Evolutionary conservation across 1,140 invertebrate genomes (phyloP), one percentile per base, ranked within the genome.

Genomic region (Orius insidiosus): DNA sequence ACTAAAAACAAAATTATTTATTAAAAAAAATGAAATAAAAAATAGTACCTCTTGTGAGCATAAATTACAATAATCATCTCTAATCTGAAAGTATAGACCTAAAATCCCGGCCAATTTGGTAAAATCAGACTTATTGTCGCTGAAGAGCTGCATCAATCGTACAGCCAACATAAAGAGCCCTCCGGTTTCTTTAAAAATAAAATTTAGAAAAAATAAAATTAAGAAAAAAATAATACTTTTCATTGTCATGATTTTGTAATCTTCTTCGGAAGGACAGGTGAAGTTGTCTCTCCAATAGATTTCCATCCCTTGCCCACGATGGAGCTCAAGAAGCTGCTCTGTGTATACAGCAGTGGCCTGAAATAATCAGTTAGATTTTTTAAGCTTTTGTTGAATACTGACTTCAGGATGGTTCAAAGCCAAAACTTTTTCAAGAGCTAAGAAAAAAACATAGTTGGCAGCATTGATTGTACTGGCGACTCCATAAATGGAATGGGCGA

Each of bases 251-350:
- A 80, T 66, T 57, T 76, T 81, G 59, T 97, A 98, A 56, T 96
- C 87, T 31, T 81, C 76, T 65, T 95, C 90, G 9, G 81, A 77
- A 4, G 93, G 93, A 64, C 93, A 97, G 1, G 74, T 74, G 62
- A 85, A 90, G 61, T 87, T 87, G 66, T 98, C 93, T 50, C 93
- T 71, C 90, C 92, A 97, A 66, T 94, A 95, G 46, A 97, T 93
- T 66, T 98, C 93, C 77, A 95, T 89, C 9, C 93, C 93, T 61
- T 98, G 93, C 1, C 93, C 93, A 50, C 89, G 71, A 61, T 97
- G 90, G 18, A 98, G 63, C 58, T 97, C 90, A 52, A 97, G 61
- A 48, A 97, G 62, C 61, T 97, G 90, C 62, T 96, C 85, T 45
- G 78, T 77, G 59, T 83, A 86, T 2, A 89, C 80, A 58, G 69